These are phyloP conservation scores for Caenorhabditis tropicalis DNA, from an alignment of 1,140 invertebrate species.

Conservation along the genomic window DNA sequence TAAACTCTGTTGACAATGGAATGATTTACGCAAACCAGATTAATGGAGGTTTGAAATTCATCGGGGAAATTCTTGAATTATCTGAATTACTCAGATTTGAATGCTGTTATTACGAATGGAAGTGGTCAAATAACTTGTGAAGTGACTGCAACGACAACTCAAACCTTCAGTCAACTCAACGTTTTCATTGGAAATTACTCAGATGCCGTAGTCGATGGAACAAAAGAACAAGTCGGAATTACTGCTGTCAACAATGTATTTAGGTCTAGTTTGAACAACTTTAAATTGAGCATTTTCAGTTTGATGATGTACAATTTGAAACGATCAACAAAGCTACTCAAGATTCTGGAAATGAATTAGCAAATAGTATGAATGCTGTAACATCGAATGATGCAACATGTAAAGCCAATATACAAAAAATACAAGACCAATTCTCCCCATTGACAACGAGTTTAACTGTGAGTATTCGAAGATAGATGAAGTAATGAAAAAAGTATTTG, in stretches of 20 bases:
- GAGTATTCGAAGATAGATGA: background rate
- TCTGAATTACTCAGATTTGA: background rate
- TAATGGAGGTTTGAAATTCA: background rate
- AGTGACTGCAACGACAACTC: constrained; percentile 1
- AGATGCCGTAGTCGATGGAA: background rate
- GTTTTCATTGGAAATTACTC: background rate
- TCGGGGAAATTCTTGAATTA: too few relatives aligned
- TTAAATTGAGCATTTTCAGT: background rate
- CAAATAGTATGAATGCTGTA: background rate
- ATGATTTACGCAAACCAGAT: background rate
- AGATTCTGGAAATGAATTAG: background rate
- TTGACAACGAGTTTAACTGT: background rate
- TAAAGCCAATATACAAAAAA: background rate
- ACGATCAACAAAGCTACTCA: background rate
- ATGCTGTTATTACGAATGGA: background rate
- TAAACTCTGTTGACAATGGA: background rate
- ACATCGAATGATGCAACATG: background rate
- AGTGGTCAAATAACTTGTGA: background rate
- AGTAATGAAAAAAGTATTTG: too few relatives aligned
- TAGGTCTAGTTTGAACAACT: background rate
- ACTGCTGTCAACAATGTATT: background rate
- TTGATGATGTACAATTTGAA: background rate
- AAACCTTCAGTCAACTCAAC: background rate
- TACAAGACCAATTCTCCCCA: background rate
- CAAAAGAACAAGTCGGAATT: background rate